Base-by-base conservation (phyloP, 2,888 invertebrate species). In the Lasius fuliginosus region DNA sequence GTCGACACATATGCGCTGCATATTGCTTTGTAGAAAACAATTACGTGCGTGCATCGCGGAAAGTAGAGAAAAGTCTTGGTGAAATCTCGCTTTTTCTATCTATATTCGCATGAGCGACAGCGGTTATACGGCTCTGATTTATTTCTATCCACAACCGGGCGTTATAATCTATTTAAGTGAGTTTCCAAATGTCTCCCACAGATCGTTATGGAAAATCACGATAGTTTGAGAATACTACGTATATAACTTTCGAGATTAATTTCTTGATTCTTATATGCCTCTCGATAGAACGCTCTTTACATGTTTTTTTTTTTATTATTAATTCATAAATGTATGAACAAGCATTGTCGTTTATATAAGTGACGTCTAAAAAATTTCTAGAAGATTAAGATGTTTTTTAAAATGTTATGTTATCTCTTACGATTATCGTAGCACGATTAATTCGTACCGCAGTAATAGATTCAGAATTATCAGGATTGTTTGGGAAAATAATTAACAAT, bases 61-160 rank as follows among this genome's bases (percentile, higher is more conserved):
- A 85, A 79, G 83, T 71, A 82, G 64, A 83, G 83, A 62, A 85
- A 88, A 88, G 85, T 69, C 62, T 67, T 79, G 76, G 86, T 83
- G 88, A 86, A 85, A 87, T 68, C 84, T 79, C 79, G 68, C 58
- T 74, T 84, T 85, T 83, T 87, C 71, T 33, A 56, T 82, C 27
- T 27, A 36, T 3, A 36, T 40, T 76, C 60, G 36, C 11, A 18
- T 30, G 75, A 58, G 68, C 33, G 60, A 75, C 74, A 56, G 33
- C 30, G n/a, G 9, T 68, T 64, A 42, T 15, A 62, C 6, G 12
- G 18, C 18, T 36, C 76, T 82, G 76, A 73, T 33, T 56, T 23
- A 46, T 40, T n/a, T 36, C 46, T 30, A 42, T 79, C 40, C 23
- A 58, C n/a, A 53, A 33, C 11, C 36, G 33, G 40, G 27, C 68